Conservation (phyloP, 2,113 vertebrate species). For the Lipophrys pholis region DNA sequence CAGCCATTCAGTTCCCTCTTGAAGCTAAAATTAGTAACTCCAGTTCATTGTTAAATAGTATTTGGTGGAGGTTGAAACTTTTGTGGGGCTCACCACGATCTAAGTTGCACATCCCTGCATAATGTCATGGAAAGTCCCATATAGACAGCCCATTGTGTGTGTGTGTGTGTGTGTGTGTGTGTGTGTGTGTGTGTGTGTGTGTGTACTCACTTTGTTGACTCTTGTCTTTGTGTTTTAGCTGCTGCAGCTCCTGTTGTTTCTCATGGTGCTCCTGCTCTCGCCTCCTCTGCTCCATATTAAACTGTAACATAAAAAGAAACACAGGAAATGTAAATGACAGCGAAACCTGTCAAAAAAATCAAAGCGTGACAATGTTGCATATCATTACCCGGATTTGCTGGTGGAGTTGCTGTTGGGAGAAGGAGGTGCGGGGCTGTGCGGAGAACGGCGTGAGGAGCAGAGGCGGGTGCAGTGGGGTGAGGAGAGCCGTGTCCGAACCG, state of each 20-base stretch:
- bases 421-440: conserved; percentile 82
- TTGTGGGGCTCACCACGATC: too few relatives aligned
- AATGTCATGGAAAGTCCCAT: too few relatives aligned
- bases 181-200: conserved; percentile 4
- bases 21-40: too few relatives aligned
- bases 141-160: background rate
- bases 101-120: too few relatives aligned
- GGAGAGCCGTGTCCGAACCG: conserved; percentile 88
- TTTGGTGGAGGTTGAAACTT: too few relatives aligned
- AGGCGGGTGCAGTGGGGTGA: conserved; percentile 89
- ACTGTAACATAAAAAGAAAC: conserved; percentile 65
- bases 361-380: too few relatives aligned
- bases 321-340: background rate
- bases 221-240: conserved; percentile 95
- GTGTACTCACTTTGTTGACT: conserved; percentile 91
- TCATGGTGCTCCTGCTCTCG: conserved; percentile 87
- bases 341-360: too few relatives aligned
- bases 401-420: conserved; percentile 87
- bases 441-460: conserved; percentile 85
- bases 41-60: too few relatives aligned
- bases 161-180: background rate
- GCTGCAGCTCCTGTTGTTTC: conserved; percentile 92
- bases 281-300: conserved; percentile 88
- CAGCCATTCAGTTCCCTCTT: too few relatives aligned
- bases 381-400: conserved; percentile 86